Percentiles rank a stretch among this genome's conserved stretches.
Evolutionary conservation across 2,797 vertebrate genomes (phyloP).

Genomic region (Okamejei kenojei): DNA sequence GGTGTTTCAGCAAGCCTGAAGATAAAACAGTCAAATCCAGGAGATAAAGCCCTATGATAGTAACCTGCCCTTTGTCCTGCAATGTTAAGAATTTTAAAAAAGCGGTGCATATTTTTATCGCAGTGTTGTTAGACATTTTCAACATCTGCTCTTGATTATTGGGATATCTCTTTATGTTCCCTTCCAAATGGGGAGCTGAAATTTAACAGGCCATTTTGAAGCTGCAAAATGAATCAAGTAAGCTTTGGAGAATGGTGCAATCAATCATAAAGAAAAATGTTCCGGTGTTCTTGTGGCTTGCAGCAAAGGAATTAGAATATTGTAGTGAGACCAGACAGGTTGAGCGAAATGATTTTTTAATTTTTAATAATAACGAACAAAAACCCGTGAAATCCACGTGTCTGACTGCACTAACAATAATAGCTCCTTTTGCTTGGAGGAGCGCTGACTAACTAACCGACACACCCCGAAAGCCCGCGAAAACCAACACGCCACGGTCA

Average conservation of each 20-base stretch:
- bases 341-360: no score
- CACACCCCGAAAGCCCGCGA: no score
- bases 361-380: no score
- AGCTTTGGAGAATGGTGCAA: background rate
- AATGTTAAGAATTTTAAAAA: background rate
- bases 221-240: constrained; percentile 6
- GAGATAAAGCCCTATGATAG: background rate
- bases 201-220: background rate
- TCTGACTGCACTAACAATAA: no score
- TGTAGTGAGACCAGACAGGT: no score
- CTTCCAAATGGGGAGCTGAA: background rate
- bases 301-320: background rate
- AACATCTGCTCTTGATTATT: background rate
- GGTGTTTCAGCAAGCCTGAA: background rate
- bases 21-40: background rate
- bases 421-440: no score
- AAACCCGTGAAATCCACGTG: no score
- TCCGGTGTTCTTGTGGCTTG: background rate
- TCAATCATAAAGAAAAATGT: background rate
- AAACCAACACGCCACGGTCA: no score
- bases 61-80: background rate
- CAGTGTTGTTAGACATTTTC: background rate
- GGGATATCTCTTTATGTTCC: background rate
- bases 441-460: no score
- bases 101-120: background rate